Base-by-base conservation (phyloP, 2,113 vertebrate genomes). In the Chaetura pelagica region DNA sequence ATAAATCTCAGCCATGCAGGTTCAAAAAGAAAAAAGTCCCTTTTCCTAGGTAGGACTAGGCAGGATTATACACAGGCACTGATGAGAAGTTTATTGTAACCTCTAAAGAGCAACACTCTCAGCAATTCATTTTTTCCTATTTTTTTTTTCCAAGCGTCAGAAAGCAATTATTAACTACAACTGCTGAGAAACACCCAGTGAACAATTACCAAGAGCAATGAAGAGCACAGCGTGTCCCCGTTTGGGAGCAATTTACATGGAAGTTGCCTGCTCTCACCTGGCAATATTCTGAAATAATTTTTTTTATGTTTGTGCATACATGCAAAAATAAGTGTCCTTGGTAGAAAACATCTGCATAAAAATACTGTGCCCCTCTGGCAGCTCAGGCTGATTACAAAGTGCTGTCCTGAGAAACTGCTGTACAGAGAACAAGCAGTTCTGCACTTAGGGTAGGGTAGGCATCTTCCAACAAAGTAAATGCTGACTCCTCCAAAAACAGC, bases 261-360 rank as follows among this genome's bases (percentile, higher is more conserved):
- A 97, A 97, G 96, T 96, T 96, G 86, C 84, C 74, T 89, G 68
- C 55, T 77, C 93, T 93, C 87, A 90, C 90, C 96, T 97, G 95
- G 83, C n/a, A 40, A 29, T 92, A 67, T 49, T 91, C 93, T 90
- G 84, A 92, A 88, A 90, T 93, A 54, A 69, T 61, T 66, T 87
- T 89, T 88, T 42, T 91, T 76, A 71, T 83, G 72, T 86, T 79
- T 93, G 73, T 89, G 93, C 89, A 86, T 75, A 69, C 73, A 59
- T 80, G 77, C 80, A 76, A 83, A 93, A 96, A 72, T 75, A 72
- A 84, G 17, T 86, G 78, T 89, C 64, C 90, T 93, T 87, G 90
- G 67, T 86, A 87, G 74, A 95, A 93, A 96, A 89, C 84, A 84
- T 72, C 63, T 95, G 85, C 74, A 90, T 92, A 63, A 78, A 93